Evolutionary conservation across 2,797 vertebrate species (phyloP).

Genomic region (Acanthiza pusilla): DNA sequence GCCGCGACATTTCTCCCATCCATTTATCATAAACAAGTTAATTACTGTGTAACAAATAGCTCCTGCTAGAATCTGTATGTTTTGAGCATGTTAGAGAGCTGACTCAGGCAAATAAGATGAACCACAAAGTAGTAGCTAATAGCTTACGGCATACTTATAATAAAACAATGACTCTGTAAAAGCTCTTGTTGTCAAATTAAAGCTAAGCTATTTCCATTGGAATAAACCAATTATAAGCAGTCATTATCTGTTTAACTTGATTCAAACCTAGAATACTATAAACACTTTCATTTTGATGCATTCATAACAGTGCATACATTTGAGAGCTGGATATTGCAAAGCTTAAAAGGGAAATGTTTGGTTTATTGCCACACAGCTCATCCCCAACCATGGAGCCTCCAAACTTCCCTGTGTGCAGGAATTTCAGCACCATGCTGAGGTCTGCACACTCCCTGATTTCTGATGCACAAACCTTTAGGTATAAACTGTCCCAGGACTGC

Average conservation of each 20-base stretch:
- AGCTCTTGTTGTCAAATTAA: constrained; percentile 64
- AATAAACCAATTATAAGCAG: constrained; percentile 68
- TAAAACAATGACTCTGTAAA: constrained; percentile 55
- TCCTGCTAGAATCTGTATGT: constrained; percentile 62
- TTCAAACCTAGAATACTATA: constrained; percentile 43
- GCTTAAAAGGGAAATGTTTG: not conserved
- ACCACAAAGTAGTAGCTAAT: constrained; percentile 53
- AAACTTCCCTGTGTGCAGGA: accelerated
- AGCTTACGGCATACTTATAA: constrained; percentile 38
- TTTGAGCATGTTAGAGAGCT: constrained; percentile 58
- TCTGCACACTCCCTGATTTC: accelerated
- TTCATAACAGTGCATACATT: not conserved
- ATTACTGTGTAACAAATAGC: constrained; percentile 76
- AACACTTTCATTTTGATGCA: not conserved
- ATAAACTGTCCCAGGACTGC: not conserved
- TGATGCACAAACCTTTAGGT: not conserved
- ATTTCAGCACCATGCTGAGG: not conserved
- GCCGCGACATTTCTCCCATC: constrained; percentile 72
- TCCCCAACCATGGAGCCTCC: accelerated
- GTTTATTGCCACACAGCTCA: not conserved
- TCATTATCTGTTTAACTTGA: constrained; percentile 63
- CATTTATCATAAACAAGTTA: constrained; percentile 82
- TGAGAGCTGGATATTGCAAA: not conserved
- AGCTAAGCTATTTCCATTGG: constrained; percentile 64
- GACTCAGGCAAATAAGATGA: constrained; percentile 63